Base-by-base conservation (phyloP, 2,113 vertebrate species). In the Pygoscelis adeliae region DNA sequence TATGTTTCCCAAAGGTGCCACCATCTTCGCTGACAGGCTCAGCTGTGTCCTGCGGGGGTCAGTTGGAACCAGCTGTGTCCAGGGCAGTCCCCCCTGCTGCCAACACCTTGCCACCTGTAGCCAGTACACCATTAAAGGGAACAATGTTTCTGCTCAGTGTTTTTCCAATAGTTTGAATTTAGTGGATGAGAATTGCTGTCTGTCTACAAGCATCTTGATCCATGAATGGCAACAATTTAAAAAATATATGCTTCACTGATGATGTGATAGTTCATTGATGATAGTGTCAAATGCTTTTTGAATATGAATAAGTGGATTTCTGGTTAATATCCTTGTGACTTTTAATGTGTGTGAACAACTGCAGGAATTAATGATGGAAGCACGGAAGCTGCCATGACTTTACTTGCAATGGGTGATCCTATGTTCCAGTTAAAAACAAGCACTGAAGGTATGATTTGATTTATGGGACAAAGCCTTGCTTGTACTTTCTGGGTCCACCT, bases 331-430 rank as follows among this genome's bases (percentile, higher is more conserved):
- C 6, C 14, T 73, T 78, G 29, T 87, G 44, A 42, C 18, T 88
- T 94, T 1, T 66, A 76, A 92, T 3, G 1, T 52, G 5, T 93
- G 9, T 87, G 32, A 83, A 78, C 62, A 93, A 94, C 47, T 80
- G 90, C 76, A 99, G 99, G 97, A 77, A 79, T 97, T 95, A 98
- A 92, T 3, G 98, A 99, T 89, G 98, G 99, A 97, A 99, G 99
- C 93, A 97, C 99, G 9, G 99, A 99, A 97, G 99, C 99, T 53
- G 99, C 99, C 71, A 98, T 99, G 96, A 99, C 99, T 59, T 98
- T 99, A 84, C 98, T 99, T 97, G 98, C 99, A 86, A 99, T 99
- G 61, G 98, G 99, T 91, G 98, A 98, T 95, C 95, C 98, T 67
- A 95, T 87, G 65, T 97, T 98, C 87, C 98, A 98, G 88, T 96